Evolutionary conservation across 2,797 vertebrate species (phyloP).

Genomic region (Dendrocincla tyrannina): DNA sequence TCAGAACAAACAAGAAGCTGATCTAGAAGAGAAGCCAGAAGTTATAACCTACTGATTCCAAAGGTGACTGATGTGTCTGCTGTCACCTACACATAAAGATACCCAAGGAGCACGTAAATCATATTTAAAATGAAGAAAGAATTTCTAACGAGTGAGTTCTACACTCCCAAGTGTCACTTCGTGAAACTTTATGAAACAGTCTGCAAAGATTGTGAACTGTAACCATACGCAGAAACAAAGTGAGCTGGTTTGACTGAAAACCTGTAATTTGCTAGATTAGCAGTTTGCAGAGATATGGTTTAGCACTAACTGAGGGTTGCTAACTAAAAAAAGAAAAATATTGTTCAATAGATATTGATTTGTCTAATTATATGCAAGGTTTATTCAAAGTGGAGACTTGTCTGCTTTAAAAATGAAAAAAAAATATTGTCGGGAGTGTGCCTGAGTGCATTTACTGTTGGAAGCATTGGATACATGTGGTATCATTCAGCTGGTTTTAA

Average conservation of each 20-base stretch:
- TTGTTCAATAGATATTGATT: not conserved
- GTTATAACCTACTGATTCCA: not conserved
- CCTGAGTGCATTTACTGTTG: not conserved
- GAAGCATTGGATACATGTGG: not conserved
- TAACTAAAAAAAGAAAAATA: not conserved
- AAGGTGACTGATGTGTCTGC: not conserved
- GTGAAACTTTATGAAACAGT: not conserved
- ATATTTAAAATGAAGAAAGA: not conserved
- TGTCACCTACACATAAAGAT: not conserved
- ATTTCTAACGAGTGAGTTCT: not conserved
- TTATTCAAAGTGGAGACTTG: not conserved
- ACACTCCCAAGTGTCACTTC: not conserved
- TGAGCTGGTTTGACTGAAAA: not conserved
- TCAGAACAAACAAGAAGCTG: not conserved
- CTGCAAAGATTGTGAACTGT: not conserved
- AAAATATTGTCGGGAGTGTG: not conserved
- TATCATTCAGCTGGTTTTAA: not conserved
- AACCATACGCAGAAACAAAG: not conserved
- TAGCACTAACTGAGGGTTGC: constrained; percentile 39
- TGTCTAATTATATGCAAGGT: constrained; percentile 19
- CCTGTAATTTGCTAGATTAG: constrained; percentile 57
- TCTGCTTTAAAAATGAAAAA: not conserved
- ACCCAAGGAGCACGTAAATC: not conserved
- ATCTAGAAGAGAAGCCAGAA: not conserved
- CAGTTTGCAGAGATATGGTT: constrained; percentile 29